Evolutionary conservation across 2,113 vertebrate species (phyloP).

Genomic region (Patagioenas fasciata): DNA sequence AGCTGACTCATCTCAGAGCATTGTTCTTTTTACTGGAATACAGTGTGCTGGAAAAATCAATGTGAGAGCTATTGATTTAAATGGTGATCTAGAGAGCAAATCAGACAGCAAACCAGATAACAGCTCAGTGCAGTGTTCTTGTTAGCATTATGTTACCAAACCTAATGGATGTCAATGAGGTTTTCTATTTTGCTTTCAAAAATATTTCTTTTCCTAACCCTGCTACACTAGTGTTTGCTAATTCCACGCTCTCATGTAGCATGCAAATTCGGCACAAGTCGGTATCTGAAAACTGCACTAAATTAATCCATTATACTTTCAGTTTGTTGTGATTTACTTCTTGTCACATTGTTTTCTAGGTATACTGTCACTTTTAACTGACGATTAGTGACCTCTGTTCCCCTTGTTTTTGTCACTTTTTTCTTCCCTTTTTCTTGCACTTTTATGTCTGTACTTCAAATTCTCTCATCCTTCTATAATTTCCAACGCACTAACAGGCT

Average conservation of each 20-base stretch:
- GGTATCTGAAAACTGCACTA: neutral
- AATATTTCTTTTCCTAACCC: neutral
- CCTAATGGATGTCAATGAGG: constrained; percentile 47
- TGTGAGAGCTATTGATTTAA: constrained; percentile 73
- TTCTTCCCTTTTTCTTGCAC: neutral
- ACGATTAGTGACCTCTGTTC: neutral
- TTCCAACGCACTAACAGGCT: neutral
- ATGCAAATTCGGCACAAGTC: neutral
- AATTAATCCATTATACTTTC: neutral
- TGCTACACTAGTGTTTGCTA: neutral
- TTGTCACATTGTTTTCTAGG: neutral
- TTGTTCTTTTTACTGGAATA: constrained; percentile 70
- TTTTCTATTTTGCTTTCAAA: constrained; percentile 37
- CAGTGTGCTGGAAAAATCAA: constrained; percentile 59
- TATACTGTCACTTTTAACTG: neutral
- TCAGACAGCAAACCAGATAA: constrained; percentile 54
- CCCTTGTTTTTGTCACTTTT: neutral
- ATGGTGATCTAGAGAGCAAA: constrained; percentile 46
- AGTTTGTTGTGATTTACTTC: neutral
- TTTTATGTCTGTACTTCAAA: neutral
- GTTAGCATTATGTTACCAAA: constrained; percentile 39
- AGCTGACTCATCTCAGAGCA: constrained; percentile 60
- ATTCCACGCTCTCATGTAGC: neutral
- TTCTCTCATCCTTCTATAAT: neutral
- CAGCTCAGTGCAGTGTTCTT: neutral